Conservation (phyloP, 2,113 vertebrate genomes). For the Ceyx margarethae region DNA sequence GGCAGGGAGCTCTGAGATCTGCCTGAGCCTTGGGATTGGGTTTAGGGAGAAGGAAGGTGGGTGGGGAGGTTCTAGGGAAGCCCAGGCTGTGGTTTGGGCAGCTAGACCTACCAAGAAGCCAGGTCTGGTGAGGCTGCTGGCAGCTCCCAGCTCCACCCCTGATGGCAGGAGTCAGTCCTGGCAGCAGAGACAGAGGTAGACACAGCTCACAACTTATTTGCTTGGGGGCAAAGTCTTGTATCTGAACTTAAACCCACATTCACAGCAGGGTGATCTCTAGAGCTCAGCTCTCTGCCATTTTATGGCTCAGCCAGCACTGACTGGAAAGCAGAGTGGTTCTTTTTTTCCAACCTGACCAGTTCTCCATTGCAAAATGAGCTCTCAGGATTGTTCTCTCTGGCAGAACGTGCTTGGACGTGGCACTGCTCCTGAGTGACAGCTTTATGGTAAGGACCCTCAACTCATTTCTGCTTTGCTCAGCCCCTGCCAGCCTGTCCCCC, state of each 20-base stretch:
- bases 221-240: conserved; percentile 41
- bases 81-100: accelerated
- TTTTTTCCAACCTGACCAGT: not conserved
- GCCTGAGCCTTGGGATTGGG: not conserved
- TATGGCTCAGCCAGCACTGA: not conserved
- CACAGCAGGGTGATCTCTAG: not conserved
- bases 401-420: not conserved
- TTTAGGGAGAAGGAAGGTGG: not conserved
- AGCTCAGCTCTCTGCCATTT: not conserved
- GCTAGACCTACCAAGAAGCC: not conserved
- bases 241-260: conserved; percentile 39
- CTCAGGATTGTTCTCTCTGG: not conserved
- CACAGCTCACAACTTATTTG: not conserved
- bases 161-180: not conserved
- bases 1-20: not conserved
- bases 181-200: not conserved
- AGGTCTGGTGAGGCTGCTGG: not conserved
- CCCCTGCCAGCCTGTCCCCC: not conserved
- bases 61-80: not conserved
- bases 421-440: conserved; percentile 16
- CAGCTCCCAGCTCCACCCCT: not conserved
- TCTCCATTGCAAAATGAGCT: not conserved
- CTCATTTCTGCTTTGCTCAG: not conserved
- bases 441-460: conserved; percentile 43
- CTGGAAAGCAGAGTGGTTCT: not conserved